Evolutionary conservation across 2,113 vertebrate genomes (phyloP).

Genomic region (Callithrix jacchus): DNA sequence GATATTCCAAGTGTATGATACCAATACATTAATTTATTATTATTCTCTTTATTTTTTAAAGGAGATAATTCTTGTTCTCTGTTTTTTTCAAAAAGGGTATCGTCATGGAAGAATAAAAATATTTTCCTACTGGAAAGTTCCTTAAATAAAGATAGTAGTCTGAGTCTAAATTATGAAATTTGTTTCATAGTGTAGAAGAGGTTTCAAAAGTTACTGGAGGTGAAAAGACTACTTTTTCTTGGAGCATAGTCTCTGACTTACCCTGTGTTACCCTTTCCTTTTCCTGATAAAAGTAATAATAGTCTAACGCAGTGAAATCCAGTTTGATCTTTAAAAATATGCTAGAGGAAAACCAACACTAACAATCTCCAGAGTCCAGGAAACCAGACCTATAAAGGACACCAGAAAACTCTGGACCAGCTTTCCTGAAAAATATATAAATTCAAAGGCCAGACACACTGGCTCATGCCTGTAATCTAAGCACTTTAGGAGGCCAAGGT

Average conservation of each 20-base stretch:
- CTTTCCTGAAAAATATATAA: slow-evolving; percentile 5
- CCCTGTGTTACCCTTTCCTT: background rate
- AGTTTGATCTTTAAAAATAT: background rate
- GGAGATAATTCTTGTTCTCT: background rate
- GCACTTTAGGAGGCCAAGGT: background rate
- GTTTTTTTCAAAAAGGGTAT: background rate
- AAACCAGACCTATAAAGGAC: background rate
- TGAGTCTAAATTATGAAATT: background rate
- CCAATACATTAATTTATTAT: slow-evolving; percentile 3
- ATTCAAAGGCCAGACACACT: background rate
- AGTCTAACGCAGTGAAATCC: background rate
- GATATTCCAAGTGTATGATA: background rate
- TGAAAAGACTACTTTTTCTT: background rate
- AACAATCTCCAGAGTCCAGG: background rate
- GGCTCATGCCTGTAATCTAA: background rate
- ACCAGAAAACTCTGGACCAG: background rate
- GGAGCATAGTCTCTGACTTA: background rate
- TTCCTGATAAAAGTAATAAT: background rate
- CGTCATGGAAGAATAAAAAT: background rate
- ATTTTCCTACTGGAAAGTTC: background rate
- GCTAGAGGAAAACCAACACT: background rate
- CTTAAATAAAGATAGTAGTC: background rate
- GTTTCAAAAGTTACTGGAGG: background rate
- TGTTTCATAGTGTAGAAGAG: background rate
- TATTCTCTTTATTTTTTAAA: slow-evolving; percentile 37